Conservation (phyloP, 2,888 invertebrate species). For the Macrostomum cliftonense region DNA sequence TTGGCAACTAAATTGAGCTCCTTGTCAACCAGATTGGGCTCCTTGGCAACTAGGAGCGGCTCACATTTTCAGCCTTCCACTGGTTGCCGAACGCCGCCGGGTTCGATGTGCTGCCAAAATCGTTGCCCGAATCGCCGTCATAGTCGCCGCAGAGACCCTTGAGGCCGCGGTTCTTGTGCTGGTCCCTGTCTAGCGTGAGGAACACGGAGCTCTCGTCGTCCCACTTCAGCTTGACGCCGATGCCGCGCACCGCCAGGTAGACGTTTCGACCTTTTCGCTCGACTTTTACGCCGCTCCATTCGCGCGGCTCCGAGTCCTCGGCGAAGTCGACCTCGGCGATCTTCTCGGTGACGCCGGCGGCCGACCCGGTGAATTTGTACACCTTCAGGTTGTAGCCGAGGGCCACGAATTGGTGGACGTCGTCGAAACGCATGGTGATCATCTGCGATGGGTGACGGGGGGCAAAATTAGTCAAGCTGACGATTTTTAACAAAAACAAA, state of each 20-base stretch:
- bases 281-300: background rate
- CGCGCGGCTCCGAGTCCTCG: no score
- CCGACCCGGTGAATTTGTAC: no score
- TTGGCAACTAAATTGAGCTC: no score
- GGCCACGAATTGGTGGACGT: no score
- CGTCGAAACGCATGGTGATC: no score
- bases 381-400: no score
- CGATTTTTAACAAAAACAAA: no score
- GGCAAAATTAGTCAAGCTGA: no score
- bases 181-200: conserved; percentile 11
- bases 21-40: no score
- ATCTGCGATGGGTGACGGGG: no score
- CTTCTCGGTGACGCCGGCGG: no score
- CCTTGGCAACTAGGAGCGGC: background rate
- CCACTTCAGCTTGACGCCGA: conserved; percentile 13
- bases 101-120: conserved; percentile 5
- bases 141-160: conserved; percentile 15
- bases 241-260: conserved; percentile 12
- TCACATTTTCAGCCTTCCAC: conserved; percentile 5
- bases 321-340: no score
- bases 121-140: conserved; percentile 13
- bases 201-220: conserved; percentile 12
- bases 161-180: conserved; percentile 1
- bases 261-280: conserved; percentile 10
- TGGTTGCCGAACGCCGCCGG: conserved; percentile 12